Evolutionary conservation across 2,888 invertebrate genomes (phyloP), one percentile per base, ranked within the genome.

Genomic region (Drosophila demipolita): DNA sequence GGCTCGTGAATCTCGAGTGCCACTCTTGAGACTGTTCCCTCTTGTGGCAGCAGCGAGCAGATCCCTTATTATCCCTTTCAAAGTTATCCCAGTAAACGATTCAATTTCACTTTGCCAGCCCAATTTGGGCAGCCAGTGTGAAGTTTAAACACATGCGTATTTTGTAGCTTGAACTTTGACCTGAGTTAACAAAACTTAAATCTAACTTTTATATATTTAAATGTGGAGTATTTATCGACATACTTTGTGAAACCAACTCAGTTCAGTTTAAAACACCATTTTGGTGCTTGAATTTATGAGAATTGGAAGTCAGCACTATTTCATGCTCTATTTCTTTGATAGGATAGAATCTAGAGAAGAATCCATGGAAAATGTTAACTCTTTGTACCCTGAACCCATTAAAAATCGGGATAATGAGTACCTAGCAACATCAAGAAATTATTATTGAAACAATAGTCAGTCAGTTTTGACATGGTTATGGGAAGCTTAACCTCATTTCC

Each of bases 1-100:
- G 45, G 15, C 52, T 11, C 60, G 36, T 50, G 55, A 64, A 53
- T 58, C 70, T 57, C 38, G 40, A 59, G 40, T 32, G 32, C 5
- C 20, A 6, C 57, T 57, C 57, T 32, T 20, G 40, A 29, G 20
- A 42, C 9, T 20, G 5, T 32, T 32, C 29, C 29, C 29, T 6
- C 20, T 45, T 45, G 26, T n/a, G 5, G n/a, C n/a, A 40, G n/a
- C 17, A 3, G 26, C 17, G 12, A 36, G 36, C 6, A n/a, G 17
- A 11, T 29, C 29, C 29, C 29, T 29, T 29, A 12, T n/a, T 38
- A 29, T 38, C n/a, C 8, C 38, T 15, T 1, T 40, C 20, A 40
- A 57, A n/a, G 1, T 11, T 57, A 42, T 20, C 57, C 57, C 29
- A 8, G 6, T 11, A 7, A n/a, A 7, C 36, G 5, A 36, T 36